phyloP scores from a whole-genome alignment of 2,888 invertebrate species.

The Prenolepis imparis region DNA sequence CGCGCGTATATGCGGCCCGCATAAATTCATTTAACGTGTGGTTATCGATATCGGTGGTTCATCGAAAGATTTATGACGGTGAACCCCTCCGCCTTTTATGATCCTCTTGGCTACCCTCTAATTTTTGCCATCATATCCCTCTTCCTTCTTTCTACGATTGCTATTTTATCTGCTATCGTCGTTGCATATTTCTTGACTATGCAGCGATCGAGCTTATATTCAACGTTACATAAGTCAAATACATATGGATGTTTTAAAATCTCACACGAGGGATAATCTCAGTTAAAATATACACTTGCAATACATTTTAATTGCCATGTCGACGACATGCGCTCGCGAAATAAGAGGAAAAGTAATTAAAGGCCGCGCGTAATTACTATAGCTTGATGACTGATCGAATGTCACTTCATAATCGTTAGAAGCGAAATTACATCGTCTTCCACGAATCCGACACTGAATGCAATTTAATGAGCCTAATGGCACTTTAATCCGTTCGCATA shows the following conservation, averaged over 20 bases:
- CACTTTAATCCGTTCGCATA: slow-evolving; percentile 70
- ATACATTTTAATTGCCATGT: not conserved
- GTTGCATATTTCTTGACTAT: not conserved
- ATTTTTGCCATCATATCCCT: slow-evolving; percentile 59
- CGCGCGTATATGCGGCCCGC: slow-evolving; percentile 58
- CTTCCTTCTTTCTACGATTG: slow-evolving; percentile 45
- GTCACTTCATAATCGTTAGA: slow-evolving; percentile 52
- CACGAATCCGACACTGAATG: slow-evolving; percentile 64
- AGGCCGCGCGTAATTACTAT: slow-evolving; percentile 63
- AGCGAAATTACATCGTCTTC: slow-evolving; percentile 65
- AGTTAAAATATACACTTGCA: not conserved
- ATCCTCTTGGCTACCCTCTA: slow-evolving; percentile 56
- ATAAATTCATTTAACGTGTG: slow-evolving; percentile 74
- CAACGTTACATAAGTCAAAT: not conserved
- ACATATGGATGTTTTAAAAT: not conserved
- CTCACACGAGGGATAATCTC: not conserved
- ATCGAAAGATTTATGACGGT: slow-evolving; percentile 70
- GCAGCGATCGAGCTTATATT: not conserved
- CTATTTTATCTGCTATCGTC: slow-evolving; percentile 39
- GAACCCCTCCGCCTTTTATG: slow-evolving; percentile 56
- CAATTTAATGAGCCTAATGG: slow-evolving; percentile 75
- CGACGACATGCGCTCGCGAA: not conserved
- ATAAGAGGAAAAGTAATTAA: slow-evolving; percentile 59
- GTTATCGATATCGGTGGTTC: slow-evolving; percentile 63
- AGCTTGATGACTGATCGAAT: slow-evolving; percentile 58